Percentiles rank a stretch among this genome's conserved stretches.
These are phyloP conservation scores for Caenorhabditis becei DNA, from an alignment of 2,888 invertebrate species.

Conservation along the genomic window DNA sequence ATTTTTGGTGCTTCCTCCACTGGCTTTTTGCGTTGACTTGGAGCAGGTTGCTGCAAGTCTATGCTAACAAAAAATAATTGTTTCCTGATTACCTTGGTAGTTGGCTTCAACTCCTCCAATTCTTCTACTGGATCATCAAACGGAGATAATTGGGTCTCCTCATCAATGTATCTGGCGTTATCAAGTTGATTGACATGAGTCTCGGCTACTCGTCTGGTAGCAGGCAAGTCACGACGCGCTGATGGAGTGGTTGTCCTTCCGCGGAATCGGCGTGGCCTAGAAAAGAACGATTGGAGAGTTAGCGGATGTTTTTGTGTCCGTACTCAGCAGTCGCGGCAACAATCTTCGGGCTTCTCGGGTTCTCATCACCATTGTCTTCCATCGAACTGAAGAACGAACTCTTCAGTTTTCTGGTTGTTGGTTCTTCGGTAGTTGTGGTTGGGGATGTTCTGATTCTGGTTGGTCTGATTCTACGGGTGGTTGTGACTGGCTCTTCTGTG, in stretches of 20 bases:
- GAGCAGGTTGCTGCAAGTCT: conserved; percentile 42
- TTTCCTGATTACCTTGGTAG: conserved; percentile 28
- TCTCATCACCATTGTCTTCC: conserved; percentile 22
- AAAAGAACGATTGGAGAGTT: conserved; percentile 4
- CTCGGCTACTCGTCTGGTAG: conserved; percentile 48
- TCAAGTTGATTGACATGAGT: conserved; percentile 58
- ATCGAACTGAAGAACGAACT: conserved; percentile 55
- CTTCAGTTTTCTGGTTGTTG: conserved; percentile 39
- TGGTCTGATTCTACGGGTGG: conserved; percentile 1
- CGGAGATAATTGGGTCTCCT: conserved; percentile 69
- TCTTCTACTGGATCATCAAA: conserved; percentile 66
- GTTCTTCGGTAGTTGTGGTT: conserved; percentile 21
- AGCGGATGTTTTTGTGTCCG: conserved; percentile 9
- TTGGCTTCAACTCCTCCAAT: conserved; percentile 33
- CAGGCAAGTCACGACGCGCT: conserved; percentile 64
- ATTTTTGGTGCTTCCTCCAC: conserved; percentile 46
- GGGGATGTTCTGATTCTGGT: not conserved
- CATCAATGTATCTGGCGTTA: conserved; percentile 72
- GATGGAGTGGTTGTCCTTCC: conserved; percentile 65
- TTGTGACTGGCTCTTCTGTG: conserved; percentile 18
- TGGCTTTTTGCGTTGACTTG: conserved; percentile 30
- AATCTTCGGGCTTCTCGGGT: not conserved
- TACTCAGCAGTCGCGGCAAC: conserved; percentile 31
- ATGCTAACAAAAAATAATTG: not conserved
- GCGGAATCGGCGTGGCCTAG: conserved; percentile 49